Base-by-base conservation (phyloP, 2,797 vertebrate genomes). In the Remorina albescens region DNA sequence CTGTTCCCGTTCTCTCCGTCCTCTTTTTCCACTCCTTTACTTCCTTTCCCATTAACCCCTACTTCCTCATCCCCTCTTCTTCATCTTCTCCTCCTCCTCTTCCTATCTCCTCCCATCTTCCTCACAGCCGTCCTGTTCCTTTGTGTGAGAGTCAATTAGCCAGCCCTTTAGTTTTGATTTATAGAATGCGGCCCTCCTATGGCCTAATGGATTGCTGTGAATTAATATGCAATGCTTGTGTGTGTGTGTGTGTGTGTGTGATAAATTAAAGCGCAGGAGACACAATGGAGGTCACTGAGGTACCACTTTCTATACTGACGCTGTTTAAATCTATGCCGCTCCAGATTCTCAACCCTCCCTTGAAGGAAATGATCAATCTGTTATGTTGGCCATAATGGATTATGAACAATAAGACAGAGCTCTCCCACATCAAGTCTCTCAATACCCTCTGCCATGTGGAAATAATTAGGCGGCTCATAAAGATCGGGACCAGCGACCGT, bases 161-260 rank as follows among this genome's bases (percentile, higher is more conserved):
- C 41, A 49, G 70, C 80, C 74, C 81, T 89, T 89, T 88, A 81
- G 63, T 85, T 89, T 71, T 92, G 92, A 93, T 92, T 93, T 93
- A 93, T 91, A 65, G 89, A 80, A 72, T 54, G 7, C 0, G 15
- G 74, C 71, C 78, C 85, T 77, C 86, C 89, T 79, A 68, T 67
- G 77, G 85, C 77, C 90, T 86, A 88, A 89, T 91, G 86, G 89
- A 90, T 82, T 59, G 72, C 88, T 70, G 78, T 73, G 83, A 92
- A 91, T 92, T 91, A 90, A 93, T 91, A 88, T 85, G 86, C 86
- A 78, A 68, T 57, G 30, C 80, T 78, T 72, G 36, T 61, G 51
- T 72, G 28, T 49, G 30, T 36, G 18, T 32, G 15, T 47, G 47
- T 25, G 60, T 25, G 62, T 46, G 63, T 55, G 63, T 59, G 84